Evolutionary conservation across 2,113 vertebrate genomes (phyloP), one percentile per base, ranked within the genome.

Genomic region (Corynorhinus townsendii): DNA sequence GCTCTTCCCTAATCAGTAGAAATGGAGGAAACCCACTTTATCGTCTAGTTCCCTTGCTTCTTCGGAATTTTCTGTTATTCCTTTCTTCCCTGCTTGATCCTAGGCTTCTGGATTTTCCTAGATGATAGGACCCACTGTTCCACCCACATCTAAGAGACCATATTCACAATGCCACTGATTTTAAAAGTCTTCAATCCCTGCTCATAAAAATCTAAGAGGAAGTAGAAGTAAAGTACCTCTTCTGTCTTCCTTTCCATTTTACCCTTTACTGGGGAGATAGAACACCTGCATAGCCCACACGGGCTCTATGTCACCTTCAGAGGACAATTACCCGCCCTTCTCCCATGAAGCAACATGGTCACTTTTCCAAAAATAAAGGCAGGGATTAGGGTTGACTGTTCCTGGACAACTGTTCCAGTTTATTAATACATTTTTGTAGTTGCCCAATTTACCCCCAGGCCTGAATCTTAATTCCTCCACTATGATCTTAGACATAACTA

Each of bases 351-450:
- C 93, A 96, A 56, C 94, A 80, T 86, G 94, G 96, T 96, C 96
- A 96, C 93, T 93, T 96, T 97, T 97, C 97, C 97, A 97, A 97
- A 97, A 97, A 96, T 97, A 97, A 97, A 97, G 92, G 88, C 92
- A 92, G 95, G 96, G 96, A 95, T 97, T 97, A 96, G 75, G 95
- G 92, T 96, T 96, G 95, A 86, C 82, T 95, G 38, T 94, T 95
- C 85, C 52, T 89, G 66, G 92, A 94, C 96, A 96, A 84, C 90
- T 92, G 90, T 95, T 95, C 69, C 87, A 73, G 86, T 90, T 97
- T 96, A 93, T 95, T 97, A 96, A 97, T 93, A 96, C 95, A 96
- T 92, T 93, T 96, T 96, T 96, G 85, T 90, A 92, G 69, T 95
- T 95, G 73, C 73, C 77, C 88, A 72, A 64, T 86, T 95, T 38